Percentiles rank a stretch among this genome's conserved stretches.
Evolutionary conservation across 1,140 invertebrate species (phyloP).

Genomic region (Camponotus pennsylvanicus): DNA sequence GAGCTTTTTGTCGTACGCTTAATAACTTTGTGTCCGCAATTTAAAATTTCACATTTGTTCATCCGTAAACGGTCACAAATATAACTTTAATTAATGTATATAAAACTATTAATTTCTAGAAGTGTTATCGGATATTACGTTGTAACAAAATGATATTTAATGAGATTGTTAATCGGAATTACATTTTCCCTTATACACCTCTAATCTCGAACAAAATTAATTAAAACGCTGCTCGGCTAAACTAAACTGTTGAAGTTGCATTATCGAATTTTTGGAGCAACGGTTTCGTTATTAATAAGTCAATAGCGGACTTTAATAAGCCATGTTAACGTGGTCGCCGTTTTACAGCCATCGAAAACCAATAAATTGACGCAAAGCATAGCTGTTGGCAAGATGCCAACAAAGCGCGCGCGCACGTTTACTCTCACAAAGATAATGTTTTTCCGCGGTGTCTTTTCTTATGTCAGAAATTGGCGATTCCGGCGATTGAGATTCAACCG

Average conservation of each 20-base stretch:
- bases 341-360: slow-evolving; percentile 40
- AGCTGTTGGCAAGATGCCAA: slow-evolving; percentile 30
- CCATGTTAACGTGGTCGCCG: slow-evolving; percentile 10
- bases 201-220: slow-evolving; percentile 3
- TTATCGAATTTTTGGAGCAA: slow-evolving; percentile 35
- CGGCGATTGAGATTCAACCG: neutral
- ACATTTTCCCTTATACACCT: neutral
- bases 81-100: neutral
- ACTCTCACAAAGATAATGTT: slow-evolving; percentile 34
- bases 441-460: slow-evolving; percentile 38
- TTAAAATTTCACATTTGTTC: neutral
- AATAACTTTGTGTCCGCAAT: neutral
- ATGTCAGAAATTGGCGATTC: slow-evolving; percentile 45
- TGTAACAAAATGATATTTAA: neutral
- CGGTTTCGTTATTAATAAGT: slow-evolving; percentile 30
- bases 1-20: neutral
- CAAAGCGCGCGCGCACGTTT: neutral
- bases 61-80: neutral
- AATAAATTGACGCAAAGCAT: slow-evolving; percentile 39
- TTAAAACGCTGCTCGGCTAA: neutral
- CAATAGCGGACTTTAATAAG: slow-evolving; percentile 46
- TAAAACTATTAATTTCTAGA: neutral
- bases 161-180: neutral
- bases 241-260: neutral
- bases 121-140: neutral